Percentiles rank a stretch among this genome's conserved stretches.
Conservation (phyloP, 2,113 vertebrate genomes). For the Mormyrus lacerda region DNA sequence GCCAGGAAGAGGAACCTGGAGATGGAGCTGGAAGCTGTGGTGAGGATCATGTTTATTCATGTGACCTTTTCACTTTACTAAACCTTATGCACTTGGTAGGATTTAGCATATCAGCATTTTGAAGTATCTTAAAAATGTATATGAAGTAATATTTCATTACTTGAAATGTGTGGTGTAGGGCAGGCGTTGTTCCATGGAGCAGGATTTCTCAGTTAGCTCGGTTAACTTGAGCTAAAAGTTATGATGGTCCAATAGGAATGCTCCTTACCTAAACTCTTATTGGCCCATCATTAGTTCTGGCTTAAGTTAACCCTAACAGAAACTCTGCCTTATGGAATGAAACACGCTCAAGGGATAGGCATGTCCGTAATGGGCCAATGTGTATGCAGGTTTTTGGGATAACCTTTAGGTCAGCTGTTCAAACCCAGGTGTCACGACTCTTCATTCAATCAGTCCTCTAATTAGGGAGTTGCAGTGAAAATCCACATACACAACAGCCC, state of each 20-base stretch:
- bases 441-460: not conserved
- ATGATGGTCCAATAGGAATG: too few relatives aligned
- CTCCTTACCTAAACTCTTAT: too few relatives aligned
- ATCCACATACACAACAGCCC: not conserved
- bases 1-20: conserved; percentile 87
- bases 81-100: not conserved
- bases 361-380: not conserved
- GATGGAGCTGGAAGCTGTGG: conserved; percentile 90
- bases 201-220: not conserved
- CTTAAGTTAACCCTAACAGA: too few relatives aligned
- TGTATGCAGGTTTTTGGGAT: not conserved
- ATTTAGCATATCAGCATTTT: not conserved
- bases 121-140: not conserved
- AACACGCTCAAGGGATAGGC: too few relatives aligned
- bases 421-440: not conserved
- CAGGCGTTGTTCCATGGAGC: not conserved
- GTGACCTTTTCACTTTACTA: not conserved
- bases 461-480: not conserved
- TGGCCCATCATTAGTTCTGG: too few relatives aligned
- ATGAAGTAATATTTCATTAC: not conserved
- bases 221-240: not conserved
- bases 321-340: too few relatives aligned
- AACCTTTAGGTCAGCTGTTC: not conserved
- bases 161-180: not conserved
- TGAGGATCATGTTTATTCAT: conserved; percentile 41